Base-by-base conservation (phyloP, 1,140 invertebrate species). In the Argopecten irradians region DNA sequence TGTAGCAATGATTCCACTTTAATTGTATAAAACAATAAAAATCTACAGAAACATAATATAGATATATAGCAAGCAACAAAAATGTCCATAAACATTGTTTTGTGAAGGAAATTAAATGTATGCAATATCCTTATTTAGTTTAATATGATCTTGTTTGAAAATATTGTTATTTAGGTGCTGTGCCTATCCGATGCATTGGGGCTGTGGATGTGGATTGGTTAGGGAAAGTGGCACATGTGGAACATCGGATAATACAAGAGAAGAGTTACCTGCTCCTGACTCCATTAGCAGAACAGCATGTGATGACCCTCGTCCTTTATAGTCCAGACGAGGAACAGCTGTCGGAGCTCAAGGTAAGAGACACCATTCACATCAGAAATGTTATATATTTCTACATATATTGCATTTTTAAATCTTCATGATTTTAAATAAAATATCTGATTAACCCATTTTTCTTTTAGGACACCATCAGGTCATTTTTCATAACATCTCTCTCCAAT, bases 21-120 rank as follows among this genome's bases (percentile, higher is more conserved):
- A 97, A 96, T 93, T 98, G 97, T 92, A 98, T 96, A 93, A 98
- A 97, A 90, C 98, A 96, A 84, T 98, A 97, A 85, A 96, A 96
- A 93, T 96, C 33, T 16, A 87, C 34, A 84, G 46, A 85, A 11
- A 55, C 28, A 0, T n/a, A 82, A 14, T 22, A 14, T n/a, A 39
- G 19, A 19, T 34, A 0, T 83, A 39, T 13, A 22, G 82, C 13
- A 83, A 34, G 28, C 32, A 88, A 5, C 13, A 41, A 0, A 88
- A 83, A 43, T 35, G 39, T 83, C 0, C 19, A 22, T 33, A 28
- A 41, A 1, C 11, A 9, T 7, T 82, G 32, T 35, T 22, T 32
- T 82, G 16, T 34, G 32, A 8, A 14, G 8, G 19, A 7, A 84
- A 34, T 13, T 34, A 28, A 8, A 19, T 34, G 13, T 22, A 34